Conservation (phyloP, 2,113 vertebrate genomes). For the Cavia porcellus region DNA sequence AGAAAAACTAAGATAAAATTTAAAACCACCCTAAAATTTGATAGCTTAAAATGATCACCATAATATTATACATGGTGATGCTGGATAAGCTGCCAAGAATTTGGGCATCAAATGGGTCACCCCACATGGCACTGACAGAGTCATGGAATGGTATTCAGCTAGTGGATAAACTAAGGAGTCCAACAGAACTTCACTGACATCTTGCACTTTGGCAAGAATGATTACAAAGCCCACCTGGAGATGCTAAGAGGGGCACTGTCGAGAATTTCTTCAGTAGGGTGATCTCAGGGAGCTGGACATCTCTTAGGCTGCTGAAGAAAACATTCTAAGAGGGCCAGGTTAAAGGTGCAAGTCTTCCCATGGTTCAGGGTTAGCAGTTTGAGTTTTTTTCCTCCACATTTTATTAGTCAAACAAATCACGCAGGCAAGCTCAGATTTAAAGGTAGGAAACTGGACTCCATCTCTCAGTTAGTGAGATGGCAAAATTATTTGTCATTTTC, state of each 20-base stretch:
- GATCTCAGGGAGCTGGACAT: background rate
- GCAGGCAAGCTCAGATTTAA: background rate
- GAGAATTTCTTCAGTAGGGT: background rate
- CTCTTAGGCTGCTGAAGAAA: background rate
- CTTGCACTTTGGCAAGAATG: background rate
- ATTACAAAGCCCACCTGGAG: background rate
- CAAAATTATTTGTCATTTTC: background rate
- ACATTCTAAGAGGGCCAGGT: background rate
- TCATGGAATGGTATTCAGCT: background rate
- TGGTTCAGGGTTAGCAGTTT: background rate
- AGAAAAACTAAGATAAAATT: background rate
- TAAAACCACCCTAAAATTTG: background rate
- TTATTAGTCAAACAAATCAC: background rate
- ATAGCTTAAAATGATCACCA: background rate
- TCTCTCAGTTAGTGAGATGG: background rate
- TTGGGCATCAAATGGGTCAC: background rate
- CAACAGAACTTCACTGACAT: background rate
- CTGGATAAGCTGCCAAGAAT: background rate
- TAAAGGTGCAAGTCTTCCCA: background rate
- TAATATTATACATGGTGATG: background rate
- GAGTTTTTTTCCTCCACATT: background rate
- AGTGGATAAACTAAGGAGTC: background rate
- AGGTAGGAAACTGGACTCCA: background rate
- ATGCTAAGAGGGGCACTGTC: accelerated
- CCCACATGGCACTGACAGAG: background rate